Percentiles rank a stretch among this genome's conserved stretches.
phyloP scores from a whole-genome alignment of 2,797 vertebrate genomes.

The Pteropus rufus region DNA sequence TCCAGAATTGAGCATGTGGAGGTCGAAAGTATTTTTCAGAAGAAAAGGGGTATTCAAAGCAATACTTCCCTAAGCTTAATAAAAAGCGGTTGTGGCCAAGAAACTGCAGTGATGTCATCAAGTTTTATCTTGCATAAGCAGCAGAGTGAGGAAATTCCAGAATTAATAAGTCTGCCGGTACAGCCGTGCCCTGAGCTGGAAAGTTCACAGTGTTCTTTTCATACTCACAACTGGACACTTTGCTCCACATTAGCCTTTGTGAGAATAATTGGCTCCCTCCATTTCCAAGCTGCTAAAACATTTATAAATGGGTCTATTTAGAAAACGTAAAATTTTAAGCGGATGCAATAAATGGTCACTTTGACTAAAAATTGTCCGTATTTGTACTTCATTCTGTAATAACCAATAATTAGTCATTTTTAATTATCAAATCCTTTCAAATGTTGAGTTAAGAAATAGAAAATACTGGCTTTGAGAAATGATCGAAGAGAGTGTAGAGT shows the following conservation, averaged over 20 bases:
- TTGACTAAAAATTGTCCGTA: background rate
- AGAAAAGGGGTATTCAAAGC: slow-evolving; percentile 19
- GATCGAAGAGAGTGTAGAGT: background rate
- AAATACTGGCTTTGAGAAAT: background rate
- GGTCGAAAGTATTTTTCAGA: background rate
- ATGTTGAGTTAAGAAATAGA: background rate
- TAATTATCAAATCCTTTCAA: background rate
- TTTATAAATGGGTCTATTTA: slow-evolving; percentile 18
- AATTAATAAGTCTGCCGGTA: slow-evolving; percentile 62
- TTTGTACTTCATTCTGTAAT: slow-evolving; percentile 7
- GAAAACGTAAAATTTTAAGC: background rate
- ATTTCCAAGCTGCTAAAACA: slow-evolving; percentile 40
- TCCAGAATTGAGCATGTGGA: background rate
- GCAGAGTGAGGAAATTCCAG: slow-evolving; percentile 72
- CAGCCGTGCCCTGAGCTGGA: slow-evolving; percentile 67
- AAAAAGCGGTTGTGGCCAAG: slow-evolving; percentile 28
- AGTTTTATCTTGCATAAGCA: slow-evolving; percentile 60
- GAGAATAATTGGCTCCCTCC: slow-evolving; percentile 58
- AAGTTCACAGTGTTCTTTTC: slow-evolving; percentile 78
- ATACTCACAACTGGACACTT: slow-evolving; percentile 57
- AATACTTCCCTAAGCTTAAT: slow-evolving; percentile 38
- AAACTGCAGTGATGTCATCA: slow-evolving; percentile 34
- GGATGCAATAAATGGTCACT: background rate
- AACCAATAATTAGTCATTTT: background rate
- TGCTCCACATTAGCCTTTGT: slow-evolving; percentile 68